Evolutionary conservation across 2,888 invertebrate species (phyloP).

Genomic region (Sesia bembeciformis): DNA sequence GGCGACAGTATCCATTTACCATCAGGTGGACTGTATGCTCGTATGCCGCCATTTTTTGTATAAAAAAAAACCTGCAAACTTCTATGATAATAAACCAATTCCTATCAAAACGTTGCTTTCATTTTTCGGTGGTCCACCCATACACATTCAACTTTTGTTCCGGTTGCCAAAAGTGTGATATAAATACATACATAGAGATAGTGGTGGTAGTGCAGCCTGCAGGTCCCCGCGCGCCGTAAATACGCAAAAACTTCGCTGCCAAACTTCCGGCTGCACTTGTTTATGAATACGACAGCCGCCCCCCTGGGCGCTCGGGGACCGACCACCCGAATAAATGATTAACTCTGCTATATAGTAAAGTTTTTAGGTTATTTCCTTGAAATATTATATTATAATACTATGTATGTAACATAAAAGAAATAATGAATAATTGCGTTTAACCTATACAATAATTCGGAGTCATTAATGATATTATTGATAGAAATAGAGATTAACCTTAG

Average conservation of each 20-base stretch:
- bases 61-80: background rate
- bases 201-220: background rate
- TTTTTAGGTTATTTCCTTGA: no score
- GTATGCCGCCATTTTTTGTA: no score
- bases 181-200: conserved; percentile 12
- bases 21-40: no score
- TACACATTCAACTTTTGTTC: conserved; percentile 19
- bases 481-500: no score
- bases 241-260: conserved; percentile 61
- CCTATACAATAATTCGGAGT: no score
- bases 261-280: conserved; percentile 60
- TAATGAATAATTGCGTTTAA: no score
- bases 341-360: conserved; percentile 9
- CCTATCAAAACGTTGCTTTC: background rate
- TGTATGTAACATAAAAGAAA: no score
- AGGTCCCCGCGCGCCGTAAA: conserved; percentile 39
- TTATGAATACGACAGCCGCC: conserved; percentile 50
- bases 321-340: conserved; percentile 34
- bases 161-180: conserved; percentile 40
- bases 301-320: no score
- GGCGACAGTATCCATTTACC: no score
- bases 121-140: background rate
- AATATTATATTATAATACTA: no score
- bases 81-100: background rate
- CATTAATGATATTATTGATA: no score